These are phyloP conservation scores for Eupithecia exiguata DNA, from an alignment of 2,888 invertebrate species.

Conservation along the genomic window DNA sequence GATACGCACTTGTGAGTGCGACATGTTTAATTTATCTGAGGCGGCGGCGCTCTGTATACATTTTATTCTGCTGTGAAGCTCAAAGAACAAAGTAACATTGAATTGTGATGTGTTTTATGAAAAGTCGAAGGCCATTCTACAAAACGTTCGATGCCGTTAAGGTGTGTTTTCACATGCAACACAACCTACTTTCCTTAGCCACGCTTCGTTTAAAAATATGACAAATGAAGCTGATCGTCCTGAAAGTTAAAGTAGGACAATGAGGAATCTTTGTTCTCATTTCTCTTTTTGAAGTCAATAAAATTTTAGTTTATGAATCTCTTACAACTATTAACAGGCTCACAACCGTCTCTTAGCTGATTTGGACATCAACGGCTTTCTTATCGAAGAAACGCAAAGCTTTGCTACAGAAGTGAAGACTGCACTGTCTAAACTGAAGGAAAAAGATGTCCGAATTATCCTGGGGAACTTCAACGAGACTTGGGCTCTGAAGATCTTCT, in stretches of 20 bases:
- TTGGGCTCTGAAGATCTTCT: conserved; percentile 95
- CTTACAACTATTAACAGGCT: conserved; percentile 80
- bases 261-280: no score
- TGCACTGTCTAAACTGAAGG: conserved; percentile 91
- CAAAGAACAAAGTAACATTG: no score
- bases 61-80: no score
- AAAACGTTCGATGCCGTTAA: neutral
- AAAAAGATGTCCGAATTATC: conserved; percentile 97
- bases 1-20: conserved; percentile 95
- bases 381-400: conserved; percentile 94
- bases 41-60: no score
- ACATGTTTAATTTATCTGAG: no score
- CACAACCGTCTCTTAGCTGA: conserved; percentile 95
- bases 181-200: no score
- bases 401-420: conserved; percentile 94
- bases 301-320: neutral
- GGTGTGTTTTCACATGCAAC: no score
- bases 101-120: no score
- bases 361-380: conserved; percentile 90
- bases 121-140: no score
- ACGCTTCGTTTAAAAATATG: no score
- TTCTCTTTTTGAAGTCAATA: neutral
- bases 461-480: conserved; percentile 97
- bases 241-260: no score
- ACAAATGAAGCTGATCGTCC: neutral